Evolutionary conservation across 2,888 invertebrate genomes (phyloP), one percentile per base, ranked within the genome.

Genomic region (Volucella inflata): DNA sequence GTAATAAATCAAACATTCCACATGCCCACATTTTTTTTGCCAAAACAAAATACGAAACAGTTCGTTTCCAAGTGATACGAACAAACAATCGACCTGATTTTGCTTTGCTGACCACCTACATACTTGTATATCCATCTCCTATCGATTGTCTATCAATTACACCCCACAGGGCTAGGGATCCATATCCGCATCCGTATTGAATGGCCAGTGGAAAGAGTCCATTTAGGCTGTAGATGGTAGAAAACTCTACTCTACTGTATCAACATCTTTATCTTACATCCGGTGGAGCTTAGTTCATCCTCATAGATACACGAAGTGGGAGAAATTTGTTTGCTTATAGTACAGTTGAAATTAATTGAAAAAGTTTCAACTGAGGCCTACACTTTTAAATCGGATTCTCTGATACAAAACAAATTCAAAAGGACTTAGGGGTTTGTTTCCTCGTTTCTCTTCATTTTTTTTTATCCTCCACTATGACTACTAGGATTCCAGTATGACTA

Each of bases 271-370:
- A 83, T 78, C 78, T 62, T 55, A 53, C 51, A 46, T 65, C 51
- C 64, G 57, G 12, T 17, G 36, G 64, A 57, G 51, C 17, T 53
- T 44, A 46, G 51, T 16, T 38, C 36, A 55, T 17, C 40, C 14
- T n/a, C 50, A 21, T 40, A 48, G 53, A 17, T 62, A 82, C 55
- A 81, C 42, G 30, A 78, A 64, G 55, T 50, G 40, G 30, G 30
- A 30, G 30, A 30, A 65, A 84, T 59, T 79, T 84, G 79, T 84
- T 79, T 84, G 84, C 75, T 70, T 75, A 75, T 64, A 75, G 50
- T 70, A 75, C 70, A 75, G 50, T 70, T 75, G 75, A 84, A 79
- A 84, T 84, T 84, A 84, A 84, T 84, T 84, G 84, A 84, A 84
- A 84, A 84, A 84, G 68, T 84, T 84, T 79, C 78, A 75, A 67